phyloP scores from a whole-genome alignment of 2,113 vertebrate species.

The Puntigrus tetrazona region DNA sequence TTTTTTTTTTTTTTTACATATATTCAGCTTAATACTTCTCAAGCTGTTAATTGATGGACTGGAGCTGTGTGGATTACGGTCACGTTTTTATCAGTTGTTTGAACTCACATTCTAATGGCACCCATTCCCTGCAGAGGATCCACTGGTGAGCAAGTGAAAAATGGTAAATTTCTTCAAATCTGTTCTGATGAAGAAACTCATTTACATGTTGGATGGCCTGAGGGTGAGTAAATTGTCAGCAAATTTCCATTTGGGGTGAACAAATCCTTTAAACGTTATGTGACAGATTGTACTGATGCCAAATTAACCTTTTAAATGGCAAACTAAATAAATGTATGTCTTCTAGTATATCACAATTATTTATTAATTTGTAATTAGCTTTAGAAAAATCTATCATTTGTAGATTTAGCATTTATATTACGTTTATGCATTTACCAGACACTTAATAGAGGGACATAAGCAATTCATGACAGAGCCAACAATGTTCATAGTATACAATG shows the following conservation, averaged over 20 bases:
- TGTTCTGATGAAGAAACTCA: neutral
- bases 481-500: neutral
- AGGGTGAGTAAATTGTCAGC: neutral
- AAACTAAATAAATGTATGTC: neutral
- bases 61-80: neutral
- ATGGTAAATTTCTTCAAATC: too few species aligned
- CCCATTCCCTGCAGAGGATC: neutral
- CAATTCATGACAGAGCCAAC: neutral
- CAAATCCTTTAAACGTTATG: neutral
- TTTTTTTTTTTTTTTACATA: too few species aligned
- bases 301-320: neutral
- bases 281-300: neutral
- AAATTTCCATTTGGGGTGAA: neutral
- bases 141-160: neutral
- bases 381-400: neutral
- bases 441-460: neutral
- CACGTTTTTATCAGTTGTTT: neutral
- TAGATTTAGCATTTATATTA: conserved; percentile 4
- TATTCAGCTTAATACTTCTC: too few species aligned
- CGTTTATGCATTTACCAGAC: neutral
- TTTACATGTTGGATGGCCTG: neutral
- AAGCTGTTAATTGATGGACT: too few species aligned
- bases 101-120: neutral
- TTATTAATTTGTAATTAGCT: neutral
- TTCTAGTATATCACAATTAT: neutral